Evolutionary conservation across 2,797 vertebrate species (phyloP), one percentile per base, ranked within the genome.

Genomic region (Channallabes apus): DNA sequence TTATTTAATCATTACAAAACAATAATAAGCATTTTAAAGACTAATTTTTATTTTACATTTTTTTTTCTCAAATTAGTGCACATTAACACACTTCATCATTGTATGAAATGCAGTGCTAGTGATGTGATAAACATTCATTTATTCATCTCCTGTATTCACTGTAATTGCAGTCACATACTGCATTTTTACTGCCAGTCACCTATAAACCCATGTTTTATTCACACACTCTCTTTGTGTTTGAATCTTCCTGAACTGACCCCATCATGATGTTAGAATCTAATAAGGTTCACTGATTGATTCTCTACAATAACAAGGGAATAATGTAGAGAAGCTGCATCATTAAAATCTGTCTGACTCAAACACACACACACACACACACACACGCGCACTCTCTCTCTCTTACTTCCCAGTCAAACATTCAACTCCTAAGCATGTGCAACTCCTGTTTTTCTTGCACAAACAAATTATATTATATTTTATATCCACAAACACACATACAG

Each of bases 151-250:
- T 41, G 22, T 46, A 15, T 79, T n/a, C 11, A 38, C 20, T 32
- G 3, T 38, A 78, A n/a, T 38, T n/a, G 24, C 32, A 41, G 24
- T 27, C 35, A 17, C 32, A 41, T 38, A 64, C 14, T 24, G 22
- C 29, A 38, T 35, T 4, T 41, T 22, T 29, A 62, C 38, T 79
- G 14, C 11, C 8, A 15, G 29, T 15, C n/a, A 15, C 59, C 3
- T 80, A 4, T 64, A 41, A 46, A 64, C 35, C 24, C 24, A 51
- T 27, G 6, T 46, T 80, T 80, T 80, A 80, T 80, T 64, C 38
- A 27, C 35, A 79, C 22, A 17, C 75, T 11, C 20, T 35, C 29
- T 77, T 29, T 35, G 75, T 3, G 20, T 14, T 32, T 77, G 7
- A 46, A 64, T 64, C 38, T 9, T 80, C 11, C 56, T 46, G 38